Evolutionary conservation across 1,140 invertebrate genomes (phyloP), one percentile per base, ranked within the genome.

Genomic region (Lithobius niger): DNA sequence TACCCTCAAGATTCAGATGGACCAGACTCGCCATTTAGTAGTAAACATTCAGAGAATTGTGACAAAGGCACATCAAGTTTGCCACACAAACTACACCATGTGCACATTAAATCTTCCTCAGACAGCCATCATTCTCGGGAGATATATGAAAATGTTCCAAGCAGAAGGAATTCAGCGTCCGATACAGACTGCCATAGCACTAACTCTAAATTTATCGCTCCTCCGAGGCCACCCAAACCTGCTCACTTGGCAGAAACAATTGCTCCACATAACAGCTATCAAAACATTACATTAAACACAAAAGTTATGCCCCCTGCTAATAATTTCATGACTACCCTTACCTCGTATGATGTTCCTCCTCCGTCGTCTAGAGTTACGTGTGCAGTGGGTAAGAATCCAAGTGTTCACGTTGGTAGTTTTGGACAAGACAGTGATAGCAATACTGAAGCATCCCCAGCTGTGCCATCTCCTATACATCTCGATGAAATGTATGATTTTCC

Each of bases 191-290:
- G 4, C 31, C n/a, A 10, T 10, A n/a, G n/a, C n/a, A n/a, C 6
- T 36, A 36, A 36, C n/a, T 6, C n/a, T 36, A 10, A 10, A 6
- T n/a, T 36, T 36, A 36, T 6, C n/a, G 31, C 79, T 15, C 83
- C 83, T 6, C 83, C 84, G 2, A 72, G 83, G 57, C 83, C 83
- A n/a, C 84, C 84, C 1, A 86, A 86, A 70, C 82, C 83, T 3
- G 70, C 77, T n/a, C 76, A 80, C 61, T 64, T 74, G 27, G 54
- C 69, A 72, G 66, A 62, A 70, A 48, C 59, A 65, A 27, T 74
- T 43, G 18, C 59, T 57, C 63, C 71, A 75, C 31, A 36, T 10
- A 36, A 36, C 57, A 76, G 72, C 65, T 77, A 80, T n/a, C n/a
- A n/a, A n/a, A n/a, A n/a, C 67, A 66, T 77, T 60, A 77, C 77